phyloP scores from a whole-genome alignment of 2,113 vertebrate species.

The Tyrannus savana region DNA sequence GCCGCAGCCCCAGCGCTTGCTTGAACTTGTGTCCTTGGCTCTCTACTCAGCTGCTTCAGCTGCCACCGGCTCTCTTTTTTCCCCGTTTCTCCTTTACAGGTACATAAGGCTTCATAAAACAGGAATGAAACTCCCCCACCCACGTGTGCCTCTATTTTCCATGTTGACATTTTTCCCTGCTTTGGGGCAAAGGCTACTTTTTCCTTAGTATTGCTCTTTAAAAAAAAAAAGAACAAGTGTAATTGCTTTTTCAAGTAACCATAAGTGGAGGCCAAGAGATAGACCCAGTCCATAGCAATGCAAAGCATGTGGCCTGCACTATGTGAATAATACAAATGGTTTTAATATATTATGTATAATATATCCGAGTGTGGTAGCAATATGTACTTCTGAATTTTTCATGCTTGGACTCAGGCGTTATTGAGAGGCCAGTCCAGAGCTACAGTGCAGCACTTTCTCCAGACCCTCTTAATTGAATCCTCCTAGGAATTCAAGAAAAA shows the following conservation, averaged over 20 bases:
- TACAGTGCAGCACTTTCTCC: not conserved
- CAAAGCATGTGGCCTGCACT: not conserved
- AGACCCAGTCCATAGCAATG: not conserved
- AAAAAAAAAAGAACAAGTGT: not conserved
- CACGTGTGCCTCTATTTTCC: not conserved
- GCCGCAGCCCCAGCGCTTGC: not conserved
- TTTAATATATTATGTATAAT: not conserved
- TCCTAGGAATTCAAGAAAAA: not conserved
- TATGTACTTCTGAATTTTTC: not conserved
- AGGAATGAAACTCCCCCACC: conserved; percentile 16
- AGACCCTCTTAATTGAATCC: conserved; percentile 3
- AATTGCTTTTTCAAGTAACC: not conserved
- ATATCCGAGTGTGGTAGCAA: fast-evolving
- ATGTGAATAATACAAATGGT: not conserved
- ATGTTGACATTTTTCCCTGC: conserved; percentile 1
- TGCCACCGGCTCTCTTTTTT: not conserved
- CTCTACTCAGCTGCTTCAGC: not conserved
- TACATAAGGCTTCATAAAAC: not conserved
- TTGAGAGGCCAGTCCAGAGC: not conserved
- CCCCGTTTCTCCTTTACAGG: not conserved
- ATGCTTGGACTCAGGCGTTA: not conserved
- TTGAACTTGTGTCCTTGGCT: not conserved
- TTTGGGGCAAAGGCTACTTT: not conserved
- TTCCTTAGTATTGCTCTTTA: not conserved
- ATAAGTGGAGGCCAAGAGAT: not conserved